These are phyloP conservation scores for Buceros bicornis DNA, from an alignment of 2,797 vertebrate species.

Conservation along the genomic window DNA sequence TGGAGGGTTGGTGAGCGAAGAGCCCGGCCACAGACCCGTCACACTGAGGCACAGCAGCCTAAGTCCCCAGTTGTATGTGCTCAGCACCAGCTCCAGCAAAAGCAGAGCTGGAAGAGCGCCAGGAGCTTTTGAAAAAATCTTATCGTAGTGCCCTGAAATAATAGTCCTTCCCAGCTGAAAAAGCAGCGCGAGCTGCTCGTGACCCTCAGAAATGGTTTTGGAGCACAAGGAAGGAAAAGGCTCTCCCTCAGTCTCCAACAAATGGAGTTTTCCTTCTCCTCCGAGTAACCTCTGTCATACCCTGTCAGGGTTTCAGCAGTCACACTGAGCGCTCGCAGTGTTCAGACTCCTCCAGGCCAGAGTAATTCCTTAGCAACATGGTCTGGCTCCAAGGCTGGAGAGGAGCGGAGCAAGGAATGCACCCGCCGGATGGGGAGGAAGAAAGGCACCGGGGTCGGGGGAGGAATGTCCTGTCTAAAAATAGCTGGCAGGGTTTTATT, in stretches of 20 bases:
- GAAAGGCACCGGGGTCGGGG: background rate
- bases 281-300: background rate
- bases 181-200: background rate
- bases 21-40: background rate
- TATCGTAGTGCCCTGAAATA: background rate
- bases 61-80: background rate
- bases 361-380: constrained; percentile 60
- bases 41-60: background rate
- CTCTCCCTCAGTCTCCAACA: background rate
- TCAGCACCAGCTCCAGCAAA: background rate
- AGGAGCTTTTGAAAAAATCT: background rate
- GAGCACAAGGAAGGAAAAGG: constrained; percentile 1
- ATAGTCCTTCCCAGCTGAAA: constrained; percentile 15
- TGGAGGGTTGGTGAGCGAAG: background rate
- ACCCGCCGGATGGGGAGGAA: background rate
- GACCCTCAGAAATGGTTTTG: background rate
- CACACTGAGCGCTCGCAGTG: background rate
- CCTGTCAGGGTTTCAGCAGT: background rate
- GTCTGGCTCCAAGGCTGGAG: constrained; percentile 20
- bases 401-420: constrained; percentile 12
- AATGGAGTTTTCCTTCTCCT: background rate
- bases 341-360: constrained; percentile 18
- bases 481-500: constrained; percentile 7
- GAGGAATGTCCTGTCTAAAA: constrained; percentile 18
- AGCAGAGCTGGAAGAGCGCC: background rate